phyloP scores from a whole-genome alignment of 2,888 invertebrate species.

The Phytoseiulus persimilis region DNA sequence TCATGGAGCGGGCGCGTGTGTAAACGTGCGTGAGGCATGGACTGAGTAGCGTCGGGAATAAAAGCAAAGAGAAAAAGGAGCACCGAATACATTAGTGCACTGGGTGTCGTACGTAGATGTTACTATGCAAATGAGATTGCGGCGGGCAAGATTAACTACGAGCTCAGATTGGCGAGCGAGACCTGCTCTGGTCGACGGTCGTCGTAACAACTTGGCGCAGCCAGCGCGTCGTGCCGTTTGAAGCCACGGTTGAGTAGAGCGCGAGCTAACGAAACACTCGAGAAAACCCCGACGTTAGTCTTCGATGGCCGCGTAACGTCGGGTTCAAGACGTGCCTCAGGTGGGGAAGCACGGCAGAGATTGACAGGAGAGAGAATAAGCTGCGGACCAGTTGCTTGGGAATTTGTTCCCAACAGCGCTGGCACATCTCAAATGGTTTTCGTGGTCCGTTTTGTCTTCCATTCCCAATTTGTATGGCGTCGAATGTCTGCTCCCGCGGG shows the following conservation, averaged over 20 bases:
- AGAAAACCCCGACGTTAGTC: not conserved
- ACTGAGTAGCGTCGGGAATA: not conserved
- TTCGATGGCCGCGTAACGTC: not conserved
- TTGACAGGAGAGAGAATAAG: too few species aligned
- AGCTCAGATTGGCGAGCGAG: constrained; percentile 5
- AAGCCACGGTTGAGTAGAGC: not conserved
- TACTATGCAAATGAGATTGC: not conserved
- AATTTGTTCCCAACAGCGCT: too few species aligned
- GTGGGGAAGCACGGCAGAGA: too few species aligned
- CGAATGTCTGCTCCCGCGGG: too few species aligned
- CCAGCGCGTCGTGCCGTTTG: not conserved
- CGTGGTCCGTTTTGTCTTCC: too few species aligned
- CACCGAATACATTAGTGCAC: not conserved
- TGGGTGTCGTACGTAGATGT: not conserved
- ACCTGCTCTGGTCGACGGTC: not conserved
- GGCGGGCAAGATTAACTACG: not conserved
- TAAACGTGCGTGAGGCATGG: not conserved
- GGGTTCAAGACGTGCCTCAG: too few species aligned
- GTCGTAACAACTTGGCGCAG: not conserved
- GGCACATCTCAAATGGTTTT: too few species aligned
- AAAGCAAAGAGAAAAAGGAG: not conserved
- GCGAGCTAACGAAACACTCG: not conserved
- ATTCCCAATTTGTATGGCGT: too few species aligned
- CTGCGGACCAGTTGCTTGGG: too few species aligned
- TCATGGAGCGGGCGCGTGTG: not conserved